Evolutionary conservation across 2,797 vertebrate species (phyloP), one percentile per base, ranked within the genome.

Genomic region (Spondyliosoma cantharus): DNA sequence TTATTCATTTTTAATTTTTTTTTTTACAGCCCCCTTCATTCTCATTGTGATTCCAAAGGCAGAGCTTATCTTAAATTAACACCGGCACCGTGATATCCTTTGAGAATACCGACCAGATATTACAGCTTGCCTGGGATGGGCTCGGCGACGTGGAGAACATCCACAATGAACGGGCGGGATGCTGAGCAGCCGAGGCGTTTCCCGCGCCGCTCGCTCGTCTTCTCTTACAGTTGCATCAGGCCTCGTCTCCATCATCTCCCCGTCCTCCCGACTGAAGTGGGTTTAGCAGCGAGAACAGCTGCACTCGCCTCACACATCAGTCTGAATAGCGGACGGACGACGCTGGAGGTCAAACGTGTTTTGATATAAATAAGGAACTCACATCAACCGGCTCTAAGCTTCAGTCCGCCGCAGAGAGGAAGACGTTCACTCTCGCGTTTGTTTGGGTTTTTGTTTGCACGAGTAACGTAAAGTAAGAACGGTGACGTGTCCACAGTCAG

Each of bases 61-160:
- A 79, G 82, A 89, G 84, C 86, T 92, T 83, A 86, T 87, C 85
- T 90, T 83, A 88, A 90, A 89, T 90, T 79, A 91, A 78, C 90
- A 89, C 75, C 75, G 76, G 86, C 76, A 1, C 81, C 58, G 78
- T 73, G 82, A 83, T 37, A 54, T 90, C 91, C 91, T 86, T 6
- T 19, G 91, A 89, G 91, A 83, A 83, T 61, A 78, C 76, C 66
- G 71, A 78, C 65, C 85, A 78, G 87, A 89, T 89, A 89, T 87
- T 83, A 87, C 85, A 84, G 79, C 68, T 60, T 46, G 81, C 63
- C 75, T 45, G 62, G 78, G 74, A 84, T 62, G 83, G 66, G 83
- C 85, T 78, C 74, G 3, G 79, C 75, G 49, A 88, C 80, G 90
- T 81, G 86, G 71, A 71, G 54, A 74, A 86, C 85, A 85, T 86